Conservation (phyloP, 2,113 vertebrate species). For the Tragelaphus imberbis region DNA sequence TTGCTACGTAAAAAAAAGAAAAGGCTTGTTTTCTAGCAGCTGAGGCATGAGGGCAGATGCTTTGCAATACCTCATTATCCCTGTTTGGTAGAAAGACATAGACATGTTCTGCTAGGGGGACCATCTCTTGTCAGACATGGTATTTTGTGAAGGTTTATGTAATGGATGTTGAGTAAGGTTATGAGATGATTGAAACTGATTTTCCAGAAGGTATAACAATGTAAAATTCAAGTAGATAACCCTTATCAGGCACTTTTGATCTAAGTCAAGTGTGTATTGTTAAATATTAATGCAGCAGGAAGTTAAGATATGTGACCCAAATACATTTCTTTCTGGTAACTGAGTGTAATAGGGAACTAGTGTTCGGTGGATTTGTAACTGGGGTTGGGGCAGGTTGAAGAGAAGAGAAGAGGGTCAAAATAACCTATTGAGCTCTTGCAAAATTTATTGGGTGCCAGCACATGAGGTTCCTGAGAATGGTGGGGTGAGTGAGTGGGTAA, state of each 20-base stretch:
- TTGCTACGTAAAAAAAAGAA: not conserved
- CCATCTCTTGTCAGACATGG: not conserved
- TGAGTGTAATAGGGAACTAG: not conserved
- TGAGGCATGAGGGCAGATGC: not conserved
- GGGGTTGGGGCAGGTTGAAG: not conserved
- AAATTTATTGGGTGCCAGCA: rapidly evolving
- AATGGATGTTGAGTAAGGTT: not conserved
- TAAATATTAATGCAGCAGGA: conserved; percentile 48
- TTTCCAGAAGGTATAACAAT: not conserved
- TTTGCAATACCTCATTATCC: not conserved
- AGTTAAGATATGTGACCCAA: conserved; percentile 53
- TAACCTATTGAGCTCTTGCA: not conserved
- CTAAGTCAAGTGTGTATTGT: conserved; percentile 38
- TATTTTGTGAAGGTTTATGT: not conserved
- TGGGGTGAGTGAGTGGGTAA: not conserved
- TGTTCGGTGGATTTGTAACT: not conserved
- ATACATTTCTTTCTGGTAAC: conserved; percentile 30
- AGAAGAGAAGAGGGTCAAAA: not conserved
- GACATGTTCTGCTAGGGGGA: not conserved
- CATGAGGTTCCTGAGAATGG: not conserved
- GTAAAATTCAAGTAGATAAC: conserved; percentile 19
- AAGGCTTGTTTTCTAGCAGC: not conserved
- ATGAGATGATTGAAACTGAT: not conserved
- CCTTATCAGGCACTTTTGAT: conserved; percentile 34
- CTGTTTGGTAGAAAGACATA: not conserved